Conservation (phyloP, 2,888 invertebrate species). For the Agrypnus murinus region DNA sequence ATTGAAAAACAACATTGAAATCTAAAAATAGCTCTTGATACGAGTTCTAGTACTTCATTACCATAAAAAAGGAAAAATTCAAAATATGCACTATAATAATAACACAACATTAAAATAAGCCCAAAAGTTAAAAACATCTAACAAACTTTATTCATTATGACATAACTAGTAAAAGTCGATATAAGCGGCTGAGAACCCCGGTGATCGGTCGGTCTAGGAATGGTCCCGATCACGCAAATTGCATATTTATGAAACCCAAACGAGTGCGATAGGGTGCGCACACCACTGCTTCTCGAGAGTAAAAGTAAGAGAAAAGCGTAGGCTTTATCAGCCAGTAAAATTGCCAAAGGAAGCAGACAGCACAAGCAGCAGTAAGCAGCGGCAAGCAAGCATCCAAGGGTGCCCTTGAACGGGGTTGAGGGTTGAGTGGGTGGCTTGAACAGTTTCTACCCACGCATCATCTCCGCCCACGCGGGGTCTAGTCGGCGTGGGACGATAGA, state of each 20-base stretch:
- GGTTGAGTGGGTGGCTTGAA: conserved; percentile 43
- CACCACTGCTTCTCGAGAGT: too few species aligned
- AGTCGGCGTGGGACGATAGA: conserved; percentile 45
- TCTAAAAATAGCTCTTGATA: too few species aligned
- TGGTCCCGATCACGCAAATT: conserved; percentile 29
- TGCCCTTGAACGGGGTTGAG: conserved; percentile 50
- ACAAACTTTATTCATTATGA: too few species aligned
- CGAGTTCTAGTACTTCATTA: too few species aligned
- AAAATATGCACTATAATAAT: too few species aligned
- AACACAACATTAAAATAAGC: too few species aligned
- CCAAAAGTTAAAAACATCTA: too few species aligned
- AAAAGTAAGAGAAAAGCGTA: conserved; percentile 47
- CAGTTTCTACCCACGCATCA: conserved; percentile 47
- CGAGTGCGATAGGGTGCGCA: conserved; percentile 35
- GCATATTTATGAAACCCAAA: conserved; percentile 31
- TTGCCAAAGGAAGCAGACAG: conserved; percentile 50
- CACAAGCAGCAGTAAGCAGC: too few species aligned
- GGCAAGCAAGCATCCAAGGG: too few species aligned
- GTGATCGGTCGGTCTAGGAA: conserved; percentile 3
- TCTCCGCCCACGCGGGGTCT: conserved; percentile 41
- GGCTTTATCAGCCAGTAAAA: conserved; percentile 53
- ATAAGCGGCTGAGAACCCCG: conserved; percentile 6
- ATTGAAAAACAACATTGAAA: too few species aligned
- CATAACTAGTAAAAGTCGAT: conserved; percentile 9
- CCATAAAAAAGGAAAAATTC: too few species aligned